These are phyloP conservation scores for Aspidoscelis tigris DNA, from an alignment of 2,113 vertebrate genomes.

Conservation along the genomic window DNA sequence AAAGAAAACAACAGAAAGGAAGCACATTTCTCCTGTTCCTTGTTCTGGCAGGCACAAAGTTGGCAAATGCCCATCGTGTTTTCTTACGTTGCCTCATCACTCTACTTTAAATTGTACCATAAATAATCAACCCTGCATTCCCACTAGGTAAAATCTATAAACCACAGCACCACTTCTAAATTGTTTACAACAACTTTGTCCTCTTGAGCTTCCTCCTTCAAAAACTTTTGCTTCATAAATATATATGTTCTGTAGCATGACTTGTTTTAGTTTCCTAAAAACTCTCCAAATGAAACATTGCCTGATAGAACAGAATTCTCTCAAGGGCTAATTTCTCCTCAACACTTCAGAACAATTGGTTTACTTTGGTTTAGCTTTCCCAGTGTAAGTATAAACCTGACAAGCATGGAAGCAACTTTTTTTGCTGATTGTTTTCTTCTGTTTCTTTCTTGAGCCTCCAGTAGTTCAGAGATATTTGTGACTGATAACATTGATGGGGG, in stretches of 20 bases:
- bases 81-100: too few species aligned
- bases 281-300: constrained; percentile 32
- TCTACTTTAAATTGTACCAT: too few species aligned
- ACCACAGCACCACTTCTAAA: background rate
- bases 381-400: constrained; percentile 25
- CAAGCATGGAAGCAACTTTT: constrained; percentile 18
- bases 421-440: background rate
- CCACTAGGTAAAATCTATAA: background rate
- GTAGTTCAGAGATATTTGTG: constrained; percentile 3
- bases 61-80: too few species aligned
- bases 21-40: too few species aligned
- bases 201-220: background rate
- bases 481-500: constrained; percentile 32
- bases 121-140: background rate
- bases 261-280: constrained; percentile 39
- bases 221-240: constrained; percentile 37
- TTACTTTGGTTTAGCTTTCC: constrained; percentile 48
- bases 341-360: constrained; percentile 31
- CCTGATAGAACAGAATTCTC: constrained; percentile 28
- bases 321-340: background rate
- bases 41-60: too few species aligned
- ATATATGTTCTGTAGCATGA: constrained; percentile 37
- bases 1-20: too few species aligned
- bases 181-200: background rate
- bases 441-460: constrained; percentile 37